phyloP scores from a whole-genome alignment of 2,113 vertebrate genomes.

The Falco punctatus region DNA sequence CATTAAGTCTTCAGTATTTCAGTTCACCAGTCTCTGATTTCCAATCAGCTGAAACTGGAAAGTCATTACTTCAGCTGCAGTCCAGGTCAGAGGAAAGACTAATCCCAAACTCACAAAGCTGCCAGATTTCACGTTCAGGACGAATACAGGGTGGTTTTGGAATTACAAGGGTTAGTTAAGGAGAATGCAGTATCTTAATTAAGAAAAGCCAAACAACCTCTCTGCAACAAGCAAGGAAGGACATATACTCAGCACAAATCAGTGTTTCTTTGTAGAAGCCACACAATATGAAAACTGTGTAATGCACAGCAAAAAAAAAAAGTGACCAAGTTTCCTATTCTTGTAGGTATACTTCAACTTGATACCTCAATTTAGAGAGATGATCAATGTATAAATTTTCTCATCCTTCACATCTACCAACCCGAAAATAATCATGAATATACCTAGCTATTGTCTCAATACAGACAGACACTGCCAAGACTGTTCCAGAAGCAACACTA shows the following conservation, averaged over 20 bases:
- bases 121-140: conserved; percentile 5
- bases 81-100: conserved; percentile 7
- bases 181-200: background rate
- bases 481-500: background rate
- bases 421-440: rapidly evolving
- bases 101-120: background rate
- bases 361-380: background rate
- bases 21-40: conserved; percentile 52
- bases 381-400: too few relatives aligned
- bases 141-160: background rate
- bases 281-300: background rate
- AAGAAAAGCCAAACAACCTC: conserved; percentile 6
- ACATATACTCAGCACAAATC: background rate
- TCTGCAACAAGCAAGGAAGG: background rate
- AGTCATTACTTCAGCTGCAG: conserved; percentile 39
- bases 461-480: background rate
- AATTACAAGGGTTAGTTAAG: background rate
- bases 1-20: conserved; percentile 63
- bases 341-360: background rate
- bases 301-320: background rate
- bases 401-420: background rate
- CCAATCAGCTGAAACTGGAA: conserved; percentile 59
- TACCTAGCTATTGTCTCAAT: rapidly evolving
- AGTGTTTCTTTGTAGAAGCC: background rate
- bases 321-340: background rate